A percentile compares a stretch with the other conserved stretches of the same genome.
phyloP scores from a whole-genome alignment of 2,797 vertebrate genomes.

The Gallinago solitaria region DNA sequence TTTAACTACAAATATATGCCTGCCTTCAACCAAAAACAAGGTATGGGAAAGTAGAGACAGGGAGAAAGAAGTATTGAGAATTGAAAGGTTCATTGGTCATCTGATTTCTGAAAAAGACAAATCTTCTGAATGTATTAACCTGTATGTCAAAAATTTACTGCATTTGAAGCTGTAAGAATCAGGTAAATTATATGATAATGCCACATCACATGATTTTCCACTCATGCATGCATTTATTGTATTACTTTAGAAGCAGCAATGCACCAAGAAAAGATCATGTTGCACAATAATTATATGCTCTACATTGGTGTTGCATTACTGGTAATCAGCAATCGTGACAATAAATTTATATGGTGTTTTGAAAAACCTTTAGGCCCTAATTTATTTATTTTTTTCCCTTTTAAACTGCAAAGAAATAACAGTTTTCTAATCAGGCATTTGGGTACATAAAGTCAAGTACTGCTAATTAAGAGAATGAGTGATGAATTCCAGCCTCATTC shows the following conservation, averaged over 20 bases:
- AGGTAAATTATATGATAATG: neutral
- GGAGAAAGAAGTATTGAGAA: neutral
- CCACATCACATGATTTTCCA: neutral
- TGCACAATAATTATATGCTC: neutral
- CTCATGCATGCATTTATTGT: neutral
- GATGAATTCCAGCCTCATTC: constrained; percentile 45
- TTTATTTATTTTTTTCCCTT: neutral
- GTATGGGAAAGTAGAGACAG: neutral
- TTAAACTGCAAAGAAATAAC: neutral
- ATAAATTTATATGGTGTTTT: neutral
- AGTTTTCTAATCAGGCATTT: constrained; percentile 48
- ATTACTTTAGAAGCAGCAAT: neutral
- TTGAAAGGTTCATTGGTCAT: neutral
- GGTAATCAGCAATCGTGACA: neutral
- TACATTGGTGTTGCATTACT: neutral
- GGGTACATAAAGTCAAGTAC: constrained; percentile 56
- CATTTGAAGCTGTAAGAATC: neutral
- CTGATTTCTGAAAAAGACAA: neutral
- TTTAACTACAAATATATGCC: neutral
- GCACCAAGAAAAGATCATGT: neutral
- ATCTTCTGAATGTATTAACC: neutral
- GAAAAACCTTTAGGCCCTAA: neutral
- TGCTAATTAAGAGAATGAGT: constrained; percentile 63
- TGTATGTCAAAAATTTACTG: neutral
- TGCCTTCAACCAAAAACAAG: neutral